These are phyloP conservation scores for Acanthoscelides obtectus DNA, from an alignment of 2,888 invertebrate species.

Conservation along the genomic window DNA sequence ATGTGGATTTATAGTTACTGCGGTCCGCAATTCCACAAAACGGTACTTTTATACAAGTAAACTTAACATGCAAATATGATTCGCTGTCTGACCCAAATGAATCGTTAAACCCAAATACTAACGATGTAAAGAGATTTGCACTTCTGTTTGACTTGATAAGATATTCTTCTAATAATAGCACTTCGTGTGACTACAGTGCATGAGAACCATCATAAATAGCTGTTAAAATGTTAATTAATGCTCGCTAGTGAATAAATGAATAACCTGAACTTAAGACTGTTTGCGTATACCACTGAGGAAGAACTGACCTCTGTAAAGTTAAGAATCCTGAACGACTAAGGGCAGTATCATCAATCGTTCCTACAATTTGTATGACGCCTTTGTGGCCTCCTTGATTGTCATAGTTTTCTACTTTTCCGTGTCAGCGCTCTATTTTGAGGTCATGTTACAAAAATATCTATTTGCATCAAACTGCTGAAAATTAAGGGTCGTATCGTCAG, in stretches of 20 bases:
- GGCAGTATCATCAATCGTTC: no score
- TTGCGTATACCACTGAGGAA: background rate
- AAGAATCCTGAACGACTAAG: no score
- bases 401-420: no score
- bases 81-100: background rate
- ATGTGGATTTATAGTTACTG: background rate
- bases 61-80: background rate
- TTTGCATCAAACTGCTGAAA: no score
- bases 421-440: no score
- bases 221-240: background rate
- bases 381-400: no score
- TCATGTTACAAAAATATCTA: no score
- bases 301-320: no score
- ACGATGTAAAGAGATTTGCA: background rate
- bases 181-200: background rate
- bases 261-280: background rate
- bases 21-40: background rate
- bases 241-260: background rate
- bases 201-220: background rate
- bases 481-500: no score
- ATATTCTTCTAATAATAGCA: background rate
- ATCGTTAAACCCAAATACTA: background rate
- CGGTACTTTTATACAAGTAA: background rate
- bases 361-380: no score
- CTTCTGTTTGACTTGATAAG: background rate